Evolutionary conservation across 2,797 vertebrate species (phyloP).

Genomic region (Pseudochirops cupreus): DNA sequence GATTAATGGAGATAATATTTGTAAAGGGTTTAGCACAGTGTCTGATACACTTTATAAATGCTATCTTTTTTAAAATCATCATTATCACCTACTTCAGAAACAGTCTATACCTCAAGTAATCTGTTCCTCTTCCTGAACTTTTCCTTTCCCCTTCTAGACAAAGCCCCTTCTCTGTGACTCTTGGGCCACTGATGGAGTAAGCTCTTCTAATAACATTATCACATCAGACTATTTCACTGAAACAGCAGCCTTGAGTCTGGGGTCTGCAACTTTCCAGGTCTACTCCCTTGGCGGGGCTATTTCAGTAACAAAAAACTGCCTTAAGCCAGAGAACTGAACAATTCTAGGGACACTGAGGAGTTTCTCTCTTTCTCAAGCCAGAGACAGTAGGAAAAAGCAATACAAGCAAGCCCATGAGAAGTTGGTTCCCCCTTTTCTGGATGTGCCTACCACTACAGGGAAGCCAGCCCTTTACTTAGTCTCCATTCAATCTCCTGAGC

Average conservation of each 20-base stretch:
- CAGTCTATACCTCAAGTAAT: neutral
- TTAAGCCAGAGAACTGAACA: neutral
- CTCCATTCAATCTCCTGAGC: neutral
- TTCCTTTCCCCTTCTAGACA: neutral
- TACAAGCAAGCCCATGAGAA: neutral
- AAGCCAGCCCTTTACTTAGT: neutral
- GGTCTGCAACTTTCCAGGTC: neutral
- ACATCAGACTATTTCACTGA: neutral
- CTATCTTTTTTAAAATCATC: neutral
- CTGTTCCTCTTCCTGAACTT: neutral
- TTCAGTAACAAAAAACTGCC: neutral
- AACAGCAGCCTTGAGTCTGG: neutral
- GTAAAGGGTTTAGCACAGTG: neutral
- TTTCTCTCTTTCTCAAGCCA: neutral
- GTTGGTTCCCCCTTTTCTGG: neutral
- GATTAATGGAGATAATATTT: neutral
- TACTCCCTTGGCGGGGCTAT: neutral
- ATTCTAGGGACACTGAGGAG: neutral
- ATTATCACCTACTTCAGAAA: neutral
- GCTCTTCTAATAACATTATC: neutral
- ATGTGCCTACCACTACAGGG: neutral
- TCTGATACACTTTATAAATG: neutral
- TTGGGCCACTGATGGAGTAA: neutral
- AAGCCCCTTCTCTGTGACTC: neutral
- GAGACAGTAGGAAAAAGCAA: neutral